Evolutionary conservation across 2,113 vertebrate genomes (phyloP), one percentile per base, ranked within the genome.

Genomic region (Platichthys flesus): DNA sequence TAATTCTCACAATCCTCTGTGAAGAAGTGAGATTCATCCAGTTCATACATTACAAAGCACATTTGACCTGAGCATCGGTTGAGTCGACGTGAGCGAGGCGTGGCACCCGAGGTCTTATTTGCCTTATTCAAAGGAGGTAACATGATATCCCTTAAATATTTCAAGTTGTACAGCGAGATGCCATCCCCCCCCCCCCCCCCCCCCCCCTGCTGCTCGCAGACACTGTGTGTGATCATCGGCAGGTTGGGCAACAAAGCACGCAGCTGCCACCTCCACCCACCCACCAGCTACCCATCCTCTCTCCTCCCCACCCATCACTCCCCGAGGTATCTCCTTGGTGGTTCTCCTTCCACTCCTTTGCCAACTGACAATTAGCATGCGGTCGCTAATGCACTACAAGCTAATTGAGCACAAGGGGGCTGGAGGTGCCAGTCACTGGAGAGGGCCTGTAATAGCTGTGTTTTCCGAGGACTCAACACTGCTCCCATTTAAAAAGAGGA

Each of bases 361-460:
- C 88, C 90, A 87, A 85, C 82, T 90, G 91, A 92, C 89, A 92
- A 91, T 91, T 91, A 92, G 85, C 89, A 88, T 90, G 84, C 26
- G 67, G 76, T 82, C 59, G 76, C 88, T 92, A 91, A 90, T 90
- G 89, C 85, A 84, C 89, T 85, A 81, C 76, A 37, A 88, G 82
- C 83, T 92, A 90, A 91, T 91, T 91, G 91, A 87, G 82, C 91
- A 91, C 91, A 85, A 77, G 89, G 91, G 89, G 86, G 86, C 88
- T 82, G 84, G 66, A 74, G 89, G 88, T 92, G 89, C 90, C 91
- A 88, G 90, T 90, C 91, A 90, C 74, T 15, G 70, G 84, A 89
- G 88, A 70, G 40, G 65, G 76, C 80, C 73, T 26, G 71, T 64
- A 64, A 74, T 55, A 16, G 66, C 52, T 5, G 37, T 20, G 20